phyloP scores from a whole-genome alignment of 2,113 vertebrate species.

The Cyanoderma ruficeps region DNA sequence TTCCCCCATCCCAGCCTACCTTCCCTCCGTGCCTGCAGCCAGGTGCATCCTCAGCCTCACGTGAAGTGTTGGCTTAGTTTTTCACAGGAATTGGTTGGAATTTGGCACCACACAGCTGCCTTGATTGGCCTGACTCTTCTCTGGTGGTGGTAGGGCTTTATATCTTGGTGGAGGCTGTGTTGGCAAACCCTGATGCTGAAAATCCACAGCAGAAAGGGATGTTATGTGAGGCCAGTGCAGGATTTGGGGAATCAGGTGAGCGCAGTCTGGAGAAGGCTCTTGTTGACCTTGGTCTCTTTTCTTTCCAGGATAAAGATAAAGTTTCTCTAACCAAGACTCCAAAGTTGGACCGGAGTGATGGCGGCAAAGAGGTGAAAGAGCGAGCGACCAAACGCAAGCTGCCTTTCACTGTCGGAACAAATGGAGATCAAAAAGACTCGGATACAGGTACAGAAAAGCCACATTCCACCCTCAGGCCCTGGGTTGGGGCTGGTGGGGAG shows the following conservation, averaged over 20 bases:
- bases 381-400: constrained; percentile 94
- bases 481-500: neutral
- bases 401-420: constrained; percentile 95
- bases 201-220: neutral
- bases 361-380: constrained; percentile 98
- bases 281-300: constrained; percentile 2
- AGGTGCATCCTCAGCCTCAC: neutral
- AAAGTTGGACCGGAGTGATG: constrained; percentile 96
- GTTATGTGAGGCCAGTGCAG: fast-evolving
- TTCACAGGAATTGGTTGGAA: neutral
- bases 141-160: neutral
- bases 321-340: constrained; percentile 98
- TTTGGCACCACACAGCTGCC: neutral
- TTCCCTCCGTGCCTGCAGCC: fast-evolving
- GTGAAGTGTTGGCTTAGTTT: fast-evolving
- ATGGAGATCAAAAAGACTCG: constrained; percentile 99
- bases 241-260: neutral
- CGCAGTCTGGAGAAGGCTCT: neutral
- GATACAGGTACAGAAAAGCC: constrained; percentile 84
- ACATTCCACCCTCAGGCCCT: fast-evolving
- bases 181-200: neutral
- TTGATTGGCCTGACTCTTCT: neutral
- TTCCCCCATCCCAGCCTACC: neutral
- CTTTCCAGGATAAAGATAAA: constrained; percentile 95
- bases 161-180: neutral